Base-by-base conservation (phyloP, 1,140 invertebrate genomes). In the Brachionus koreanus region DNA sequence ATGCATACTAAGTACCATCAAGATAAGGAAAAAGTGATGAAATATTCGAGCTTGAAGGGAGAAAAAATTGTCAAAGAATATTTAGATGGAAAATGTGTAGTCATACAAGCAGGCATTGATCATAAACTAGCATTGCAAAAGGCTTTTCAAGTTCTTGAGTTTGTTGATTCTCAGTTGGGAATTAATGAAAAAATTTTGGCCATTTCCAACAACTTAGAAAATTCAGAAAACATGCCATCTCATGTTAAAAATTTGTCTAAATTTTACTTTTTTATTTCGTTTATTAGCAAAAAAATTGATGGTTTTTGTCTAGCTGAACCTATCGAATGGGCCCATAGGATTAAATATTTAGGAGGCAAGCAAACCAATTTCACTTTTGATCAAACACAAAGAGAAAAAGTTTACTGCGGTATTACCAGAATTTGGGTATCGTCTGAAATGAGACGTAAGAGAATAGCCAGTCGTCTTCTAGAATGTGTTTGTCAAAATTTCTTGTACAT, bases 401-500 rank as follows among this genome's bases (percentile, higher is more conserved):
- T 10, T 25, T n/a, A 12, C n/a, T 74, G 69, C 29, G 69, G 69
- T 29, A 74, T 74, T 43, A 74, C 69, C 23, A 29, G 69, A 35
- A 74, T 74, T 29, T 74, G 69, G 69, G 69, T 74, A 5, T 74
- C 69, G 7, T 7, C 39, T 46, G 19, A 43, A 23, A 74, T 74
- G 69, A 74, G 69, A 74, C 69, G 69, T 5, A 74, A 74, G 43
- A 19, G 69, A n/a, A 46, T 74, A 43, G 69, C 39, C 1, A 25
- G 19, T 5, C 39, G 69, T 46, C 42, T 74, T 5, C 25, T 74
- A 46, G 69, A 74, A 46, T 74, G 69, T 46, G 69, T 74, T 0
- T 74, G 69, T 74, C 39, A 43, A 46, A 74, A 74, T 74, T 74
- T 74, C 46, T 49, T 74, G 69, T 74, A 74, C 19, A 74, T 74